These are phyloP conservation scores for Yoshiicerus persimilis DNA, from an alignment of 1,140 invertebrate genomes.

Conservation along the genomic window DNA sequence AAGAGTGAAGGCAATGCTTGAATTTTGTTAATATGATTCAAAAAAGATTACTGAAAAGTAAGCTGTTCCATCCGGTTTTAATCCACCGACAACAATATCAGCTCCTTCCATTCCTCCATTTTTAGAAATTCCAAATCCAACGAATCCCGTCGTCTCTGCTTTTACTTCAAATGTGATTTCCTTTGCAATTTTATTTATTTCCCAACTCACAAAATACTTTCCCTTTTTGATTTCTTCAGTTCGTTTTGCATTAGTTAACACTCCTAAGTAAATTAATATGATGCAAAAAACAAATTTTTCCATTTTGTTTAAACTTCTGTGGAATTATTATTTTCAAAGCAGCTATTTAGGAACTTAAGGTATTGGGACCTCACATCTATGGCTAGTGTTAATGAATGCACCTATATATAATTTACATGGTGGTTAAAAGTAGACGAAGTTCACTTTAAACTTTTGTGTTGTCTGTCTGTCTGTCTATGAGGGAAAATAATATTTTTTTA, in stretches of 20 bases:
- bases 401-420: too few species aligned
- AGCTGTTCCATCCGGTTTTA: neutral
- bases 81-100: conserved; percentile 26
- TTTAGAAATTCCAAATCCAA: conserved; percentile 30
- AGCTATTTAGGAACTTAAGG: too few species aligned
- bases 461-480: too few species aligned
- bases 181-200: neutral
- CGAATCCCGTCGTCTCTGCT: conserved; percentile 29
- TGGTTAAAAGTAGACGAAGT: too few species aligned
- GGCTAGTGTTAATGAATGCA: too few species aligned
- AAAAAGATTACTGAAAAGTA: conserved; percentile 33
- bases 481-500: too few species aligned
- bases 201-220: neutral
- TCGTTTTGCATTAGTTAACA: neutral
- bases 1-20: too few species aligned
- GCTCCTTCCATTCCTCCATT: conserved; percentile 24
- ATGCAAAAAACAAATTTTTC: too few species aligned
- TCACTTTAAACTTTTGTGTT: too few species aligned
- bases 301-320: neutral
- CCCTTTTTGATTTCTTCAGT: neutral
- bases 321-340: too few species aligned
- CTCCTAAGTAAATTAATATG: neutral
- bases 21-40: too few species aligned
- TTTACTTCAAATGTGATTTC: neutral
- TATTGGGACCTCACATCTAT: too few species aligned